A percentile compares a stretch with the other conserved stretches of the same genome.
Conservation (phyloP, 2,113 vertebrate species). For the Gambusia affinis region DNA sequence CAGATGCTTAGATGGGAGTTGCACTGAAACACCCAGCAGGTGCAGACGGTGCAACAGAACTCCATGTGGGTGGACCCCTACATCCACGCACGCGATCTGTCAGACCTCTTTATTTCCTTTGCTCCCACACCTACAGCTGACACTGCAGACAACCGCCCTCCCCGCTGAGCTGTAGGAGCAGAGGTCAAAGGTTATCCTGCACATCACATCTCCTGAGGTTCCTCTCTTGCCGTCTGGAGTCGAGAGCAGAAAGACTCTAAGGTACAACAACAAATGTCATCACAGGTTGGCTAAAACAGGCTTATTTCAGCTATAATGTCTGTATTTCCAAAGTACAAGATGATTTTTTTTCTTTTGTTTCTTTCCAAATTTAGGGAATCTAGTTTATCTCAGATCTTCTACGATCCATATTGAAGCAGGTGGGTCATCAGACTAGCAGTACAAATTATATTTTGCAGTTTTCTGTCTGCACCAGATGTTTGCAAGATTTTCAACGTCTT, state of each 20-base stretch:
- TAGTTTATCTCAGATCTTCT: not conserved
- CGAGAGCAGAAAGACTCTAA: too few relatives aligned
- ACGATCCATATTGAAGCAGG: not conserved
- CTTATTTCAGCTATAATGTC: too few relatives aligned
- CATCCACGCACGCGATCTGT: slow-evolving; percentile 23
- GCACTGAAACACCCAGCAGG: slow-evolving; percentile 14
- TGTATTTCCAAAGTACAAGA: too few relatives aligned
- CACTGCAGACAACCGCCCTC: slow-evolving; percentile 36
- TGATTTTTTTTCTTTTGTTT: too few relatives aligned
- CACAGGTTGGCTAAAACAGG: too few relatives aligned
- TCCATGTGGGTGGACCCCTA: not conserved
- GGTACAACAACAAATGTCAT: too few relatives aligned
- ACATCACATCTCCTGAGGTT: slow-evolving; percentile 40
- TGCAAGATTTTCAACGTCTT: not conserved
- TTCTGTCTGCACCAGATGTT: not conserved
- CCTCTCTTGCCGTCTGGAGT: slow-evolving; percentile 4
- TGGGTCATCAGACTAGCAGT: not conserved
- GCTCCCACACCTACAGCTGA: slow-evolving; percentile 41
- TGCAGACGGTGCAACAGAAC: not conserved
- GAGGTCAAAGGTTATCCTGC: slow-evolving; percentile 36
- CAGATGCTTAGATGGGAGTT: slow-evolving; percentile 20
- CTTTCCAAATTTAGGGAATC: not conserved
- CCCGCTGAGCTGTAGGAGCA: slow-evolving; percentile 18
- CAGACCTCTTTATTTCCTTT: slow-evolving; percentile 23
- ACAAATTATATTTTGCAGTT: not conserved